Evolutionary conservation across 2,888 invertebrate species (phyloP), one percentile per base, ranked within the genome.

Genomic region (Apodemia mormo): DNA sequence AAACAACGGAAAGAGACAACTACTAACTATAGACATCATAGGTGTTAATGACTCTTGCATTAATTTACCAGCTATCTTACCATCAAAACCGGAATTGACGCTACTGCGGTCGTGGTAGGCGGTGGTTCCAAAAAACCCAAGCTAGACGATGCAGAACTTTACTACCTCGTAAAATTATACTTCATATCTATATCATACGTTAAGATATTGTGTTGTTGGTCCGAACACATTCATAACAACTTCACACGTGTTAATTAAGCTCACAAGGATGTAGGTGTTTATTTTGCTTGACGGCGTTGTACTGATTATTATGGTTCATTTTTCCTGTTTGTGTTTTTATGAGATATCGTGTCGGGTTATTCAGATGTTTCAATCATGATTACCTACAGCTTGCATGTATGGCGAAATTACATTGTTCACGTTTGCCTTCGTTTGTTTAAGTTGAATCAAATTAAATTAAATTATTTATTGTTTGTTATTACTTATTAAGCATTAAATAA

Each of bases 261-360:
- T 30, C 54, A 52, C 30, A 67, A 64, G 58, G 69, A 69, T 52
- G 54, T 66, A 40, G 14, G 29, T 64, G 54, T 54, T 52, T 64
- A 64, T 61, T 33, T 64, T 12, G 14, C 61, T 37, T 61, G 33
- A 61, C 33, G 12, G 37, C 33, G 30, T 30, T 33, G 61, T 61
- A 61, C 61, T n/a, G 61, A 61, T 61, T 33, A 33, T 37, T 37
- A 37, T 61, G 14, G 33, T 33, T 14, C 58, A 58, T 30, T 58
- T 58, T 58, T 58, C 58, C 30, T 30, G 58, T 58, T 58, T 58
- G 33, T 61, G 10, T 61, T 61, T 61, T 61, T 61, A 61, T 61
- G 61, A 54, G 52, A 61, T 61, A 61, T 33, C 37, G 33, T 54
- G 14, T 54, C 52, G 22, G n/a, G 52, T 22, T 52, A 54, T 54